phyloP scores from a whole-genome alignment of 2,113 vertebrate species.

The Albula glossodonta region DNA sequence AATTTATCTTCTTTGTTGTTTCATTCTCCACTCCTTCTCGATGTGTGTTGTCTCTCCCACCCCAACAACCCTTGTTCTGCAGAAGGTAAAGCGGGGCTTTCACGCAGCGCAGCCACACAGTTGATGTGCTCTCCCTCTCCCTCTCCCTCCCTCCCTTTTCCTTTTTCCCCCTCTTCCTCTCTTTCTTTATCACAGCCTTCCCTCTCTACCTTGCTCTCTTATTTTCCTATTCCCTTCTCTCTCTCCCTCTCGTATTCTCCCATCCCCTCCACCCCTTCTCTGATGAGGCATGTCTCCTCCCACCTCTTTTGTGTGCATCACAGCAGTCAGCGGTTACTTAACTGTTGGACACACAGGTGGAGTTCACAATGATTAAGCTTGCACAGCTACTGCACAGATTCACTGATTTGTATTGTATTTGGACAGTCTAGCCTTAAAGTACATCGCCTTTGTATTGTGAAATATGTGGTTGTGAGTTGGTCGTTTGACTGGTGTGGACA shows the following conservation, averaged over 20 bases:
- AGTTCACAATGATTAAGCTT: constrained; percentile 1
- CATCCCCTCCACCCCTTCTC: background rate
- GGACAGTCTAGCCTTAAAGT: background rate
- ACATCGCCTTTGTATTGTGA: background rate
- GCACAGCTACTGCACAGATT: background rate
- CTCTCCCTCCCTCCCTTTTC: background rate
- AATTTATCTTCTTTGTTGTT: constrained; percentile 5
- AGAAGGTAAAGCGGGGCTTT: constrained; percentile 33
- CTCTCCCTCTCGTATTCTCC: constrained; percentile 1
- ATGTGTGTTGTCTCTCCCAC: constrained; percentile 22
- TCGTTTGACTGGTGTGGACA: background rate
- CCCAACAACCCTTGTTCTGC: constrained; percentile 4
- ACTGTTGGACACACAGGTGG: background rate
- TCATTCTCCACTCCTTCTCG: constrained; percentile 11
- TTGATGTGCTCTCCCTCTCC: background rate
- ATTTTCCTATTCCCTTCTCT: too few relatives aligned
- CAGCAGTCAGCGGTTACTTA: background rate
- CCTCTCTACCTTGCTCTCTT: background rate
- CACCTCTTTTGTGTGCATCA: background rate
- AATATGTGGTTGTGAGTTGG: background rate
- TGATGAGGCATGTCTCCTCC: background rate
- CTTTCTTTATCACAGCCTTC: background rate
- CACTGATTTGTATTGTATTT: background rate
- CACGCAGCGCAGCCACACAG: constrained; percentile 1
- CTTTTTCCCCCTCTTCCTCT: background rate